A percentile compares a stretch with the other conserved stretches of the same genome.
Evolutionary conservation across 2,113 vertebrate species (phyloP).

Genomic region (Calidris pygmaea): DNA sequence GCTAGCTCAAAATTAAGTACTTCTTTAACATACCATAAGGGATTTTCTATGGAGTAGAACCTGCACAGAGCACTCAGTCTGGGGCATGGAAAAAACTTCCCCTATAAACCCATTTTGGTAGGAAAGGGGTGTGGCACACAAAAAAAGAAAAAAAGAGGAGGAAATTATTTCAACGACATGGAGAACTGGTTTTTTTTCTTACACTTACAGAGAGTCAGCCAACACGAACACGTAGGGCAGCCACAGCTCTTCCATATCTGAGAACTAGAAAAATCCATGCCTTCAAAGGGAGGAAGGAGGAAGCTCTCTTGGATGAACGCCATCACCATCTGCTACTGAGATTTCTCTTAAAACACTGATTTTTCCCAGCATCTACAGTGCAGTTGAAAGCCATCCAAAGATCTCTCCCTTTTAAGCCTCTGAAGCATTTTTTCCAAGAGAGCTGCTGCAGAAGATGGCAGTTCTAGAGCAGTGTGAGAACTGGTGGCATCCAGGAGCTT

Average conservation of each 20-base stretch:
- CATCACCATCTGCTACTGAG: constrained; percentile 16
- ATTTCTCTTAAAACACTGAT: not conserved
- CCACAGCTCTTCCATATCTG: not conserved
- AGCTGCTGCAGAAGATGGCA: not conserved
- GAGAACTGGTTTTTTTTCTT: not conserved
- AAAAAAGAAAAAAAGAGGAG: not conserved
- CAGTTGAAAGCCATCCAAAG: not conserved
- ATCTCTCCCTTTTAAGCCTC: not conserved
- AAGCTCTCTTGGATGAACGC: constrained; percentile 7
- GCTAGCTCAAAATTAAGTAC: not conserved
- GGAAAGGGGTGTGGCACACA: not conserved
- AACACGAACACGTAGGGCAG: not conserved
- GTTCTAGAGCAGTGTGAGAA: not conserved
- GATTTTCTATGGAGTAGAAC: not conserved
- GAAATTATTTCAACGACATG: not conserved
- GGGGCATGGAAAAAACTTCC: not conserved
- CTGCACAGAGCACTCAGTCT: not conserved
- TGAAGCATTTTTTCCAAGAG: not conserved
- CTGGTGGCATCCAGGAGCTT: not conserved
- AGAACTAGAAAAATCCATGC: not conserved
- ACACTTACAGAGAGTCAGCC: not conserved
- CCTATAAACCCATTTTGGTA: not conserved
- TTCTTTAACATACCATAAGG: not conserved
- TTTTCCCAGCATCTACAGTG: not conserved
- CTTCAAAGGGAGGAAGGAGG: not conserved